Evolutionary conservation across 1,140 invertebrate genomes (phyloP), one percentile per base, ranked within the genome.

Genomic region (Yoshiicerus persimilis): DNA sequence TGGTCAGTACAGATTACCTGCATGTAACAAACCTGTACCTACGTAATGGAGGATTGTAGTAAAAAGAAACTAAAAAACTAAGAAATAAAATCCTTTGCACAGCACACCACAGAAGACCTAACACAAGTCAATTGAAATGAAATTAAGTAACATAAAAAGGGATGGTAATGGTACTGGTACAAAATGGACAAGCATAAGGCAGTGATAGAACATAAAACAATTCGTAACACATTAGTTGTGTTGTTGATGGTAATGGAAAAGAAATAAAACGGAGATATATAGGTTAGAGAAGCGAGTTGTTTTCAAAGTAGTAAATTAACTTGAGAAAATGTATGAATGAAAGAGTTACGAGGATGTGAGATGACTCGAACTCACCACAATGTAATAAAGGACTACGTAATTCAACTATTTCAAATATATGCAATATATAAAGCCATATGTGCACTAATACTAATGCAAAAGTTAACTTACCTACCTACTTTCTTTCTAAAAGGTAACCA

Each of bases 241-340:
- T 11, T 32, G 66, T 23, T 80, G 32, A 38, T 80, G 75, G n/a
- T 80, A 80, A 36, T 80, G 75, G 20, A 36, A 80, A 34, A 8
- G 20, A 34, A 36, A 80, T 77, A 77, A 77, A 77, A 77, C 4
- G 70, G 1, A 75, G 23, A 20, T 23, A 80, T 80, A 80, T 80
- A 80, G 75, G 75, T 36, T 36, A 80, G 75, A 80, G 75, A 80
- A 80, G 66, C 38, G 34, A 80, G 75, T 80, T 80, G 75, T 80
- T 80, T 80, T 30, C 32, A 80, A 80, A 80, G 75, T 80, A 80
- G 75, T 80, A 34, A 80, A 80, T 80, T 80, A 38, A 38, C 75
- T 75, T 16, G 70, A 20, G 27, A 36, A 38, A 80, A 80, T 36
- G 32, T 36, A 80, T 80, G 75, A 80, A 80, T 80, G 75, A 36